Base-by-base conservation (phyloP, 1,140 invertebrate species). In the Polypedilum vanderplanki region DNA sequence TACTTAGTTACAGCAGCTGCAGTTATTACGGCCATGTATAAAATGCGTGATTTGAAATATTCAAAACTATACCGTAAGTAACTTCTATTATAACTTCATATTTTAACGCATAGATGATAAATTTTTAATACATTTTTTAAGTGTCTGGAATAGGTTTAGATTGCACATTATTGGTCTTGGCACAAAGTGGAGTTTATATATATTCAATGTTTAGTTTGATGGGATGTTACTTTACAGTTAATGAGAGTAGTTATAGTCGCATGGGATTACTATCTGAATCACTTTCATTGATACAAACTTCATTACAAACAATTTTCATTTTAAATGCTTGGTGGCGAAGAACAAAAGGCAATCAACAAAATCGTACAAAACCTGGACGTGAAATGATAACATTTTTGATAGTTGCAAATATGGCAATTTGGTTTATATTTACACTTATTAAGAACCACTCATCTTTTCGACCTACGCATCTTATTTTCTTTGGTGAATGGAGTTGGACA, bases 191-290 rank as follows among this genome's bases (percentile, higher is more conserved):
- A 1, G 90, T 95, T 74, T 96, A 94, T 80, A 87, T 95, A 24
- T 96, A 96, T 82, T 90, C 92, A 77, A 90, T 93, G 83, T 96
- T 97, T 80, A 92, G 91, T 67, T 88, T 93, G 40, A 90, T 95
- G 74, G 92, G 92, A 40, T 90, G 90, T 76, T 88, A 91, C 78
- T 89, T 92, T 78, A 90, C 90, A 10, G 87, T 88, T 76, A 85
- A 85, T 78, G 85, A 85, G 77, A 80, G 82, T 75, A 85, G 84
- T 75, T 85, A 82, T 65, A 86, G 84, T 80, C 82, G 85, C 9
- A 80, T 83, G 0, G 87, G 87, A 41, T 84, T 89, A 20, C 83
- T 87, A 73, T 86, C 87, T 0, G 88, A 89, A 80, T 85, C 86
- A 46, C 86, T 86, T 77, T 88, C 86, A 75, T 86, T 87, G 77